Conservation (phyloP, 1,140 invertebrate genomes). For the Delia radicum region DNA sequence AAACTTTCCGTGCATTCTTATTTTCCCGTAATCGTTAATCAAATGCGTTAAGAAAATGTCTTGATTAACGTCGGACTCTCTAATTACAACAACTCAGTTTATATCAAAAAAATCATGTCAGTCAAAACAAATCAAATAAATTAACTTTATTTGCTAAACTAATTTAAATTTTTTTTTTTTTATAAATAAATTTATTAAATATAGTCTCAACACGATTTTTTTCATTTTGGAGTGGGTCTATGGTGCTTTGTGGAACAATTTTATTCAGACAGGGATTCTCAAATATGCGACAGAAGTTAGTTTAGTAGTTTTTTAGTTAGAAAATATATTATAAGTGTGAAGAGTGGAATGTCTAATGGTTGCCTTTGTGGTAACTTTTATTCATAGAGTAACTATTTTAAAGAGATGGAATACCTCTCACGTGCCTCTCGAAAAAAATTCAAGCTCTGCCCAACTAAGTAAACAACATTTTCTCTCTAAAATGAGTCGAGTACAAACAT, state of each 20-base stretch:
- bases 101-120: not conserved
- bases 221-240: not conserved
- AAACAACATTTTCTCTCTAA: no score
- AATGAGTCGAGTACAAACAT: no score
- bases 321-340: no score
- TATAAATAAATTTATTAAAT: not conserved
- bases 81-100: not conserved
- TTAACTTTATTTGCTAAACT: conserved; percentile 8
- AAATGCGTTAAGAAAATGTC: not conserved
- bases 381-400: no score
- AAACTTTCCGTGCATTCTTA: not conserved
- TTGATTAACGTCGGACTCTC: not conserved
- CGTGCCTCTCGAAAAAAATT: no score
- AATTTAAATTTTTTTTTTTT: conserved; percentile 13
- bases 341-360: no score
- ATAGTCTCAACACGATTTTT: not conserved
- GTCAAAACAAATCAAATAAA: conserved; percentile 16
- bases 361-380: no score
- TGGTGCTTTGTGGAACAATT: not conserved
- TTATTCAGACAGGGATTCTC: not conserved
- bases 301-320: no score
- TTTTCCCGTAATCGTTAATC: not conserved
- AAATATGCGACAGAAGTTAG: not conserved
- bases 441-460: no score
- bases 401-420: no score